Percentiles rank a stretch among this genome's conserved stretches.
phyloP scores from a whole-genome alignment of 2,888 invertebrate genomes.

The Argyresthia albistria region DNA sequence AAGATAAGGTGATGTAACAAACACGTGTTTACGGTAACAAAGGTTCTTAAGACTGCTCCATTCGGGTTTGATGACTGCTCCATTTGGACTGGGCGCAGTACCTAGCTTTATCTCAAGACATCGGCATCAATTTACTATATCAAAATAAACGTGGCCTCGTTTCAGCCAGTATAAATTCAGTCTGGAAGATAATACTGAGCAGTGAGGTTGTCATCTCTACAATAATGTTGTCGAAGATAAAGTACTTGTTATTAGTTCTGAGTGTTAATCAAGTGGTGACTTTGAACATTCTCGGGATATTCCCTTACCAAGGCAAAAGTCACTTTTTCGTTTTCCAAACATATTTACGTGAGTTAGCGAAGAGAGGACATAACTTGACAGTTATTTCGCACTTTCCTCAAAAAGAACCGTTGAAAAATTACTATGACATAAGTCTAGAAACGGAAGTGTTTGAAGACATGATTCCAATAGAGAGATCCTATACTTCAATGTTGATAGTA shows the following conservation, averaged over 20 bases:
- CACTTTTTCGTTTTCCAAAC: conserved; percentile 77
- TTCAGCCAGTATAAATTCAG: too few relatives aligned
- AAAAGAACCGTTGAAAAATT: conserved; percentile 35
- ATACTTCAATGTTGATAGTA: conserved; percentile 20
- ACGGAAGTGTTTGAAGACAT: conserved; percentile 28
- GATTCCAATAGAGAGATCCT: conserved; percentile 29
- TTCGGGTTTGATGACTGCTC: too few relatives aligned
- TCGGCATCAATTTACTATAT: too few relatives aligned
- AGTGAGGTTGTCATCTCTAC: too few relatives aligned
- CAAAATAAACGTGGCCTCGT: too few relatives aligned
- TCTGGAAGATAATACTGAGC: too few relatives aligned
- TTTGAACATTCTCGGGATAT: conserved; percentile 73
- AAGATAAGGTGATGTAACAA: too few relatives aligned
- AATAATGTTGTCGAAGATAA: too few relatives aligned
- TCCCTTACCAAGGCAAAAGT: conserved; percentile 77
- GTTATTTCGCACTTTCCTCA: conserved; percentile 76
- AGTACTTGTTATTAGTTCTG: background rate
- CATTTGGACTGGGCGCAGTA: too few relatives aligned
- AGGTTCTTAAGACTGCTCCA: too few relatives aligned
- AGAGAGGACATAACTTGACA: conserved; percentile 76
- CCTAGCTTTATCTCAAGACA: too few relatives aligned
- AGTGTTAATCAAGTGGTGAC: conserved; percentile 20
- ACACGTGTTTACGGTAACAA: too few relatives aligned
- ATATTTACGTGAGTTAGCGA: conserved; percentile 69
- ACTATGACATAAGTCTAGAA: conserved; percentile 41